Base-by-base conservation (phyloP, 2,888 invertebrate species). In the Epinotia bilunana region DNA sequence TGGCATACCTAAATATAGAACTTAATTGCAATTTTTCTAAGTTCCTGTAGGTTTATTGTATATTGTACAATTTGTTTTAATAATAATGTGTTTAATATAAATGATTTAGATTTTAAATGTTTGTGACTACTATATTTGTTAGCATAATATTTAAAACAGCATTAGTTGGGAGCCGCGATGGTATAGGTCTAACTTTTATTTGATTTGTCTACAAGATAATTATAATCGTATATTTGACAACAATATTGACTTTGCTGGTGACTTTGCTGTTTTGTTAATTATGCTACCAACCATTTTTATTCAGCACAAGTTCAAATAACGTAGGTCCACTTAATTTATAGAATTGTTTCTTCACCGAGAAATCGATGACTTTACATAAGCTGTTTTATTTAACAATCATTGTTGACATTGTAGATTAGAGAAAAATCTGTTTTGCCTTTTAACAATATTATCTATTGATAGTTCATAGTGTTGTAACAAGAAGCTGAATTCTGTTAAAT, bases 1-100 rank as follows among this genome's bases (percentile, higher is more conserved):
- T 94, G 94, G 93, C 93, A 93, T 94, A 93, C 87, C 92, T 93
- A 93, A 92, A 90, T 92, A 92, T 93, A 93, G 91, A 92, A 93
- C 91, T 91, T 92, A 90, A 93, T 92, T 93, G 93, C 93, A 93
- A 94, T 93, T 93, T 91, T 92, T 89, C 93, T 94, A 93, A 91
- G 94, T 94, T 94, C 94, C 94, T 94, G 93, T 94, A 94, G 94
- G 90, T 90, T 88, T 93, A 93, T 90, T 92, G 91, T 92, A 91
- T 91, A 91, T 91, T 88, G 91, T 93, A 93, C 91, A 92, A 92
- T 92, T 91, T 92, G 91, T 92, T 93, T 92, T 91, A 91, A 86
- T 90, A 86, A 84, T 91, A 90, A 90, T 90, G 89, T 92, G 90
- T 93, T 92, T 90, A 91, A 88, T 90, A 90, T 91, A 92, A 92